These are phyloP conservation scores for Lethrus apterus DNA, from an alignment of 1,140 invertebrate species.

Conservation along the genomic window DNA sequence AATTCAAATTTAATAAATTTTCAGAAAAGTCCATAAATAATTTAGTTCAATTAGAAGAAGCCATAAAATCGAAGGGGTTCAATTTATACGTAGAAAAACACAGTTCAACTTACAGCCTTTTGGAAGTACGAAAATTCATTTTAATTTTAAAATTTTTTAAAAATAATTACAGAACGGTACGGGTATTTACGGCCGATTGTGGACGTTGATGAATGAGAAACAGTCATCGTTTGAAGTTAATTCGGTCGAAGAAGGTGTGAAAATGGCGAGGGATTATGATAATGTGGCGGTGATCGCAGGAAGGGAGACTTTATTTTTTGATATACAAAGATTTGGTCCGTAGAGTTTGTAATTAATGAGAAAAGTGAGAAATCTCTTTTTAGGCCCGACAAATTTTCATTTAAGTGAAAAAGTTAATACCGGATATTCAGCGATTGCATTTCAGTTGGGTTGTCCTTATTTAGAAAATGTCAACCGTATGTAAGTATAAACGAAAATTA, in stretches of 20 bases:
- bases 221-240: conserved; percentile 45
- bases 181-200: conserved; percentile 58
- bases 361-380: conserved; percentile 22
- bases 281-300: conserved; percentile 57
- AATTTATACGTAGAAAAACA: conserved; percentile 58
- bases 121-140: conserved; percentile 46
- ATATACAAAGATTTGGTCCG: conserved; percentile 59
- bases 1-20: conserved; percentile 8
- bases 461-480: conserved; percentile 60
- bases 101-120: conserved; percentile 56
- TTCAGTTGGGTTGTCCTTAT: conserved; percentile 64
- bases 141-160: neutral
- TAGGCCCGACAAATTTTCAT: conserved; percentile 60
- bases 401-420: conserved; percentile 65
- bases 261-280: conserved; percentile 47
- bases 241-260: conserved; percentile 58
- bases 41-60: conserved; percentile 51
- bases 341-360: neutral
- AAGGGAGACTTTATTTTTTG: conserved; percentile 61
- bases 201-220: conserved; percentile 53
- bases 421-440: conserved; percentile 61
- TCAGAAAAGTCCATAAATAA: conserved; percentile 56
- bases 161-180: conserved; percentile 56
- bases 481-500: conserved; percentile 42
- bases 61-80: conserved; percentile 53